Base-by-base conservation (phyloP, 1,140 invertebrate genomes). In the Adoxophyes honmai region DNA sequence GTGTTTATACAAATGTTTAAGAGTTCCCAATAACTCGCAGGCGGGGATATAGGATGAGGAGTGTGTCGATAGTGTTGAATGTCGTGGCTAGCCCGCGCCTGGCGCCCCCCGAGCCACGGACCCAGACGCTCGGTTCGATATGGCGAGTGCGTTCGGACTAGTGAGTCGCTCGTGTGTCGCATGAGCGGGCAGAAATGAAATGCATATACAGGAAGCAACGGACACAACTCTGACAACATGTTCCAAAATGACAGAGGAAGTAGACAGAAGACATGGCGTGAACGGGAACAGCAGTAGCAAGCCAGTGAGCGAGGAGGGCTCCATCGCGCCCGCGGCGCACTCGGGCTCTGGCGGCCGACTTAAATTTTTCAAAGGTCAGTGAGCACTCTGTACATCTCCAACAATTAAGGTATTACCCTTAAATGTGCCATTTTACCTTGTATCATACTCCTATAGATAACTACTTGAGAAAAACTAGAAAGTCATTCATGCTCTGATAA, bases 171-270 rank as follows among this genome's bases (percentile, higher is more conserved):
- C 73, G 73, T 77, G 75, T 74, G 66, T 72, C 74, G 78, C 73
- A 74, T 82, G 76, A 84, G 83, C 78, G 73, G 69, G 82, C 76
- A 86, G 88, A 88, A 78, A 89, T 89, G 88, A 89, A 86, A 89
- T 89, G 86, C 88, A 86, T 88, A 89, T 88, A 89, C 86, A 89
- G 86, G 88, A 89, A 88, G 79, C 85, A 85, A 85, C 84, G 69
- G 82, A 85, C 81, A 89, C 86, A 87, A 88, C 85, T 87, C 88
- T 89, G 87, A 91, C 91, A 92, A 91, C 91, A 92, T 92, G 91
- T 91, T 86, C 90, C 88, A 92, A 91, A 91, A 92, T 92, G 91
- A 91, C 90, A 91, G 90, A 91, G 88, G 91, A 91, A 89, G 89
- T 90, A 86, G 90, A 91, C 89, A 91, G 86, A 91, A 90, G 89